Evolutionary conservation across 2,113 vertebrate genomes (phyloP).

Genomic region (Synodontis membranacea): DNA sequence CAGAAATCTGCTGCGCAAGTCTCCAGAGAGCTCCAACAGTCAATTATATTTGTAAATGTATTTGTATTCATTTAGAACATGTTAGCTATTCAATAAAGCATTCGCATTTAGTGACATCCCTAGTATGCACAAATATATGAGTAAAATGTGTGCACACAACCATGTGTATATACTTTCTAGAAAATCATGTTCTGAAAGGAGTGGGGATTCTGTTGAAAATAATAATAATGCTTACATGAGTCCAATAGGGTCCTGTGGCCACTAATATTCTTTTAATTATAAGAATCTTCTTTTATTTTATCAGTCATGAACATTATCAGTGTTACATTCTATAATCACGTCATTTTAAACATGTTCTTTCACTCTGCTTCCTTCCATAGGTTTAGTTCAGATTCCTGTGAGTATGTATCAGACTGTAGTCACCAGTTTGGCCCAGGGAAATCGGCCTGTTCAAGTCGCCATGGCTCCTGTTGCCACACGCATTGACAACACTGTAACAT

Average conservation of each 20-base stretch:
- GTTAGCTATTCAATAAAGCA: too few species aligned
- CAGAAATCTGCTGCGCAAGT: too few species aligned
- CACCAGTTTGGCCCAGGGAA: slow-evolving; percentile 95
- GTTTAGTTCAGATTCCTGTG: slow-evolving; percentile 94
- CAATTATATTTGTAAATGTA: too few species aligned
- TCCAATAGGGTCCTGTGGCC: background rate
- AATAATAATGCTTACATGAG: background rate
- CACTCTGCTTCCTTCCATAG: slow-evolving; percentile 64
- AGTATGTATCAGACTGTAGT: slow-evolving; percentile 99
- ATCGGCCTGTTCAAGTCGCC: slow-evolving; percentile 94
- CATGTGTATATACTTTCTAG: too few species aligned
- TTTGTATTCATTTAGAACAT: too few species aligned
- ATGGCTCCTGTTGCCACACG: slow-evolving; percentile 93
- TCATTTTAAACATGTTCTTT: slow-evolving; percentile 34
- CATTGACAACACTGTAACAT: slow-evolving; percentile 91
- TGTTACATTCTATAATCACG: background rate
- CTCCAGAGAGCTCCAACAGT: too few species aligned
- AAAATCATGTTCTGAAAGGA: too few species aligned
- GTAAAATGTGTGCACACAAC: background rate
- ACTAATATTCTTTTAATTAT: background rate
- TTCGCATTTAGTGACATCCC: too few species aligned
- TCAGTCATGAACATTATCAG: background rate
- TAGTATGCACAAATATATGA: background rate
- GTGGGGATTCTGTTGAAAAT: background rate
- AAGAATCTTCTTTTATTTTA: background rate